Evolutionary conservation across 2,113 vertebrate genomes (phyloP).

Genomic region (Drymodes brunneopygia): DNA sequence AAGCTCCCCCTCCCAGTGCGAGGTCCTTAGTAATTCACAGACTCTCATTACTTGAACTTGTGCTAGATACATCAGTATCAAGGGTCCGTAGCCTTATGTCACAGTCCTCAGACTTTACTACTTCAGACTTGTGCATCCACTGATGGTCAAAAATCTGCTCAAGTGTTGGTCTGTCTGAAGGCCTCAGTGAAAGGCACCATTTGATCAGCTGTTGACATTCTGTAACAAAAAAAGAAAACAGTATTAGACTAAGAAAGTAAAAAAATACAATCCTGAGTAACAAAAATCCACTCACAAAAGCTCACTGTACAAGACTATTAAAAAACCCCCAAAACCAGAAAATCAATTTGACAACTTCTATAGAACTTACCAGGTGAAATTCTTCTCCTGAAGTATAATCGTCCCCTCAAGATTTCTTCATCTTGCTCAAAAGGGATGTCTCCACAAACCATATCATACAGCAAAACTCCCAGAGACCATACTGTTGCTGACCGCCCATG

Average conservation of each 20-base stretch:
- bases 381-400: conserved; percentile 89
- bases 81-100: conserved; percentile 88
- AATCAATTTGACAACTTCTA: neutral
- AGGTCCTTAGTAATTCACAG: conserved; percentile 78
- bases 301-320: neutral
- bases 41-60: conserved; percentile 96
- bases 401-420: conserved; percentile 90
- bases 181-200: conserved; percentile 94
- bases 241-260: neutral
- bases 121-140: conserved; percentile 87
- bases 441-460: conserved; percentile 98
- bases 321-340: neutral
- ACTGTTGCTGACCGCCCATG: conserved; percentile 94
- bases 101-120: conserved; percentile 78
- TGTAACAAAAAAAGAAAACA: conserved; percentile 14
- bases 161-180: conserved; percentile 92
- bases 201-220: conserved; percentile 96
- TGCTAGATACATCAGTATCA: conserved; percentile 89
- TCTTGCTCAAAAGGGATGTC: conserved; percentile 99
- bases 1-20: conserved; percentile 62
- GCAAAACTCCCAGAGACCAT: conserved; percentile 94
- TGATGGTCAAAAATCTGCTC: conserved; percentile 95
- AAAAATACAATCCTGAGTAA: neutral
- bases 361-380: conserved; percentile 83
- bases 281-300: neutral